Evolutionary conservation across 2,888 invertebrate species (phyloP), one percentile per base, ranked within the genome.

Genomic region (Drosophila atroscutellata): DNA sequence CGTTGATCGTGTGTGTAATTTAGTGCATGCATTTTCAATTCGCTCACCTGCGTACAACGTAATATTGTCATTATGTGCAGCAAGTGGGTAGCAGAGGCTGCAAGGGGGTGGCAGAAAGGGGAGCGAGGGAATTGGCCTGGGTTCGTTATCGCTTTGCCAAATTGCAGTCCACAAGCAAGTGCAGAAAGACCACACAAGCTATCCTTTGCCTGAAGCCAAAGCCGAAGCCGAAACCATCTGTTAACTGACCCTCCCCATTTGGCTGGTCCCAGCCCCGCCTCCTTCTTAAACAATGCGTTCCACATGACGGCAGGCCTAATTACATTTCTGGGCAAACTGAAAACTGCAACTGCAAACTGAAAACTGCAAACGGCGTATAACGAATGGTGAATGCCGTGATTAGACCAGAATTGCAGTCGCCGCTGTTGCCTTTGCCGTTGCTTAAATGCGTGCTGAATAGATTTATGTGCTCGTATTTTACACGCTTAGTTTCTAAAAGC

Each of bases 381-480:
- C 56, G 72, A 72, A 77, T 72, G 56, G 68, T 61, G 81, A 78
- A 59, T 62, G 20, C 56, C 78, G 81, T 83, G 86, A 88, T 89
- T 85, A 78, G 72, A 62, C 72, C 74, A 75, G 70, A 75, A 50
- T 51, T 56, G 50, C 30, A 26, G 39, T 34, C 51, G 70, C 66
- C 30, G 36, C 62, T 32, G 37, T 36, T 28, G 32, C 26, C 39
- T 30, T 13, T 36, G 61, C 57, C 67, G 76, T 79, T 81, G 89
- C 67, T 81, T 76, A 84, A 80, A 80, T 86, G 86, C 82, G 77
- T 89, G 77, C 79, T 58, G 75, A 89, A 84, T 81, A 86, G 90
- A 89, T 89, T 89, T 86, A 89, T 89, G 82, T 64, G 80, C 82
- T 81, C 84, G 89, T 89, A 89, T 81, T 84, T 88, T 80, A 84